phyloP scores from a whole-genome alignment of 2,888 invertebrate genomes.

The Brenthis hecate region DNA sequence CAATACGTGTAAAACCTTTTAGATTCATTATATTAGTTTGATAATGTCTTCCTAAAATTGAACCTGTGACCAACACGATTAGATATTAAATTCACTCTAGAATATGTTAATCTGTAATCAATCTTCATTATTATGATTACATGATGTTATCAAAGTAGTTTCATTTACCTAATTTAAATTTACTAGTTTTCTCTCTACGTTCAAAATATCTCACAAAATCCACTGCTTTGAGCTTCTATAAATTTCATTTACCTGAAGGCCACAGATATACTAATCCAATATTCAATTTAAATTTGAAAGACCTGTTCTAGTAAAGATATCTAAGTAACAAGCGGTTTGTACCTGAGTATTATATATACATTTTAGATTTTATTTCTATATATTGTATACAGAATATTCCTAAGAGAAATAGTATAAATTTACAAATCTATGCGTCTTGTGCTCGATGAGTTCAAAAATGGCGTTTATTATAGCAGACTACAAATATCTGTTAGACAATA shows the following conservation, averaged over 20 bases:
- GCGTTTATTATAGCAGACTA: no score
- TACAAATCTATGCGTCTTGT: no score
- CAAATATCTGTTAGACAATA: no score
- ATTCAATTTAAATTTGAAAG: conserved; percentile 40
- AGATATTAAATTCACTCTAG: no score
- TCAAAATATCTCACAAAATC: conserved; percentile 29
- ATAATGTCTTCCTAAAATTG: no score
- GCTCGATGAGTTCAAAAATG: no score
- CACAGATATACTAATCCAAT: conserved; percentile 34
- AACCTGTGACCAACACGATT: no score
- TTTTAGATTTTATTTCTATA: not conserved
- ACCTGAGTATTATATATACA: not conserved
- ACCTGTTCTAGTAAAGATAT: conserved; percentile 13
- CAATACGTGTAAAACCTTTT: no score
- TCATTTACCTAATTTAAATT: conserved; percentile 33
- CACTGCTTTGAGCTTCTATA: conserved; percentile 34
- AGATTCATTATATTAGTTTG: no score
- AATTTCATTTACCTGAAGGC: conserved; percentile 38
- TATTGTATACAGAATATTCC: no score
- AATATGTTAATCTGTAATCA: no score
- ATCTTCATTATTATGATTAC: not conserved
- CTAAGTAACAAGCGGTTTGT: not conserved
- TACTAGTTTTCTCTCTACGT: conserved; percentile 28
- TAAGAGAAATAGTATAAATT: no score
- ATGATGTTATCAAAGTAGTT: conserved; percentile 20